phyloP scores from a whole-genome alignment of 2,113 vertebrate genomes.

The Anoura caudifer region DNA sequence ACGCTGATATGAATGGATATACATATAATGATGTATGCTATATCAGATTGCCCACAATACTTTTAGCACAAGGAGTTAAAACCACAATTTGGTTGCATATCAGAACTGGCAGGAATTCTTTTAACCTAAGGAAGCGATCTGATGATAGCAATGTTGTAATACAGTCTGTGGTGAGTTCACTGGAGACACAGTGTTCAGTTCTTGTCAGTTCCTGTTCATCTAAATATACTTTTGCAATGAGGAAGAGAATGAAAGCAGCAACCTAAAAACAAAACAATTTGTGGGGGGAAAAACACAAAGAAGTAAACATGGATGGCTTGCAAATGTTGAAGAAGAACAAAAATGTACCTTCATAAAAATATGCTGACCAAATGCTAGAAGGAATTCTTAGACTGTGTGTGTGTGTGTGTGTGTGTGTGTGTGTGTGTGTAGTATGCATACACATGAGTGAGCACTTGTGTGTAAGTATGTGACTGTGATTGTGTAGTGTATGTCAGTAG shows the following conservation, averaged over 20 bases:
- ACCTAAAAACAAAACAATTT: conserved; percentile 22
- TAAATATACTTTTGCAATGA: conserved; percentile 63
- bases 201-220: conserved; percentile 74
- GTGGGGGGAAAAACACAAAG: not conserved
- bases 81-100: conserved; percentile 25
- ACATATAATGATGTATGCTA: accelerated
- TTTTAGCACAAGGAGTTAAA: conserved; percentile 56
- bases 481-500: not conserved
- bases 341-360: not conserved
- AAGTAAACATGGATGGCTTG: not conserved
- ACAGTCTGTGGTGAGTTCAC: conserved; percentile 63
- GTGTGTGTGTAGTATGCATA: too few relatives aligned
- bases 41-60: too few relatives aligned
- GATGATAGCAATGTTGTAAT: conserved; percentile 66
- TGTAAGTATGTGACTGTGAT: too few relatives aligned
- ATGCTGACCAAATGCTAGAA: not conserved
- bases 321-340: not conserved
- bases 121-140: conserved; percentile 59
- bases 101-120: not conserved
- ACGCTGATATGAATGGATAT: accelerated
- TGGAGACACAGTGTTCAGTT: conserved; percentile 74
- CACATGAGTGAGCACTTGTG: not conserved
- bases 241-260: conserved; percentile 20
- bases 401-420: not conserved
- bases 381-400: not conserved